Conservation (phyloP, 2,888 invertebrate species). For the Eudasyphora cyanicolor region DNA sequence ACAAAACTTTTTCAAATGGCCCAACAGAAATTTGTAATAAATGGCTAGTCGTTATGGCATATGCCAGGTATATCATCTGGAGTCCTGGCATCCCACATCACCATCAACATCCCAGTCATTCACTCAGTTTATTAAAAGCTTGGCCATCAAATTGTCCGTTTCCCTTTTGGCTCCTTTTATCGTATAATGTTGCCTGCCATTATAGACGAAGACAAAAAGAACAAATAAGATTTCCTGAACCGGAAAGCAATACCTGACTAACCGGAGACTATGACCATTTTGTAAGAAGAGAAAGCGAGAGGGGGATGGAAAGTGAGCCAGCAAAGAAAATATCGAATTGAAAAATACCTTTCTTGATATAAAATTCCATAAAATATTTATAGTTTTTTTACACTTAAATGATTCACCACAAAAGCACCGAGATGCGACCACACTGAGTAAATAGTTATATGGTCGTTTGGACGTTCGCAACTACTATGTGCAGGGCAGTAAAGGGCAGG, state of each 20-base stretch:
- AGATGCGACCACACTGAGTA: neutral
- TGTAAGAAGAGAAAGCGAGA: too few species aligned
- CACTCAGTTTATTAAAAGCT: neutral
- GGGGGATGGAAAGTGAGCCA: too few species aligned
- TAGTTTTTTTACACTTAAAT: conserved; percentile 48
- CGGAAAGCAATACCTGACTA: neutral
- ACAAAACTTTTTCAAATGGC: neutral
- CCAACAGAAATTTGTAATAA: neutral
- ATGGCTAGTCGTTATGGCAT: neutral
- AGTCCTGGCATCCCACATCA: neutral
- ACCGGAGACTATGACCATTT: neutral
- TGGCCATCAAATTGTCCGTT: neutral
- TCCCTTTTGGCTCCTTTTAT: too few species aligned
- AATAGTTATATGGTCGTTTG: too few species aligned
- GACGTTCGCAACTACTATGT: too few species aligned
- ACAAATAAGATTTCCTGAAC: neutral
- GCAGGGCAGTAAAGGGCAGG: too few species aligned
- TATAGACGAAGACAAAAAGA: neutral
- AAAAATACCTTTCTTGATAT: conserved; percentile 36
- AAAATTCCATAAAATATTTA: conserved; percentile 49
- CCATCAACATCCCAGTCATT: neutral
- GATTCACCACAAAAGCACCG: conserved; percentile 44
- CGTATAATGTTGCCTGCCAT: neutral
- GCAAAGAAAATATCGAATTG: conserved; percentile 20
- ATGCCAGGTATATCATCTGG: neutral